Evolutionary conservation across 2,797 vertebrate species (phyloP).

Genomic region (Yasuhikotakia modesta): DNA sequence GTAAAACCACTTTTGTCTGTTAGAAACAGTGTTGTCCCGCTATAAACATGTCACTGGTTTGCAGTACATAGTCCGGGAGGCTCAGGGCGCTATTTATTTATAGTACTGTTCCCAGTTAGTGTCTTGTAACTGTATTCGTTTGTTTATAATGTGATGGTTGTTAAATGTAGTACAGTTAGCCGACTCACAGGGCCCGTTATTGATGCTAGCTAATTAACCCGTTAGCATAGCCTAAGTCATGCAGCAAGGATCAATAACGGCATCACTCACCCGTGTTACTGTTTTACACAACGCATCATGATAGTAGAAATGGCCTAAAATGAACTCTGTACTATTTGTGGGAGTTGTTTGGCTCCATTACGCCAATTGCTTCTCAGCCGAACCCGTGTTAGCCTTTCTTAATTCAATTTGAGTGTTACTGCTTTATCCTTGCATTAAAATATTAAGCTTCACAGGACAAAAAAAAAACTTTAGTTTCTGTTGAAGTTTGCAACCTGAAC

Average conservation of each 20-base stretch:
- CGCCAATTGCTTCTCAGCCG: neutral
- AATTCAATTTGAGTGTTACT: no score
- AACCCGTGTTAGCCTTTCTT: neutral
- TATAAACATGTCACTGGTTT: neutral
- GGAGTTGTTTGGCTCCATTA: constrained; percentile 16
- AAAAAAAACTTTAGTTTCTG: no score
- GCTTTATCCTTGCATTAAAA: no score
- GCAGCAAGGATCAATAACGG: neutral
- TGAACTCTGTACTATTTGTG: neutral
- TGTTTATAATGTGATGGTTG: neutral
- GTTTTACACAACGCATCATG: neutral
- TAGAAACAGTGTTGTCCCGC: neutral
- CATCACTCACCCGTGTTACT: neutral
- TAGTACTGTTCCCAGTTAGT: neutral
- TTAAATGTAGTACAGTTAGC: neutral
- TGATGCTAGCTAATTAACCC: constrained; percentile 54
- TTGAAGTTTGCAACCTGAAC: no score
- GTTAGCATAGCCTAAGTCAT: constrained; percentile 46
- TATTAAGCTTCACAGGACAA: no score
- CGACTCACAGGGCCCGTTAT: constrained; percentile 6
- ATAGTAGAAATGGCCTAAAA: neutral
- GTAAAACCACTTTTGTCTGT: neutral
- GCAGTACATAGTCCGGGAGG: neutral
- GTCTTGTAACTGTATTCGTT: neutral
- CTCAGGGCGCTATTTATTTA: neutral